Evolutionary conservation across 2,888 invertebrate species (phyloP).

Genomic region (Drosophila merina): DNA sequence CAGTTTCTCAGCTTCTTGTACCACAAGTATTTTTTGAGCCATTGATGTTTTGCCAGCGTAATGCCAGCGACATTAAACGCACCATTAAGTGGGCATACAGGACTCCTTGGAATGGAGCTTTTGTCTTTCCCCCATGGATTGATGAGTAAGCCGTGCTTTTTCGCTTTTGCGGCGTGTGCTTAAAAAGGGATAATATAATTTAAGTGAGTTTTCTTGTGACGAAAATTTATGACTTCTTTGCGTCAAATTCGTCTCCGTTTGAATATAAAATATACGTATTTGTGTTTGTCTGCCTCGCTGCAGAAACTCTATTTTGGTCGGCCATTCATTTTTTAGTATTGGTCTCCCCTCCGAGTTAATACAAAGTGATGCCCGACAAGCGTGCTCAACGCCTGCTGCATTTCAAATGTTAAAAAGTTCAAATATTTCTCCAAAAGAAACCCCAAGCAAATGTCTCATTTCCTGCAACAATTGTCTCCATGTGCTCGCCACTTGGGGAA

Average conservation of each 20-base stretch:
- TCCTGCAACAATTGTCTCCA: constrained; percentile 75
- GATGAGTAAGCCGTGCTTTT: constrained; percentile 19
- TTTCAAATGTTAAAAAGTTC: constrained; percentile 77
- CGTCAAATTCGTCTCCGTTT: constrained; percentile 11
- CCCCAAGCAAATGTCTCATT: constrained; percentile 73
- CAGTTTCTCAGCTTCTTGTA: constrained; percentile 16
- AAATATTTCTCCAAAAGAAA: constrained; percentile 66
- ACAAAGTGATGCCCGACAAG: constrained; percentile 49
- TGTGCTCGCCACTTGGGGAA: constrained; percentile 57
- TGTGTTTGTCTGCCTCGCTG: constrained; percentile 16
- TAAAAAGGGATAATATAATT: constrained; percentile 62
- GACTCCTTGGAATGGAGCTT: constrained; percentile 50
- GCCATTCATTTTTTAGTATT: constrained; percentile 68
- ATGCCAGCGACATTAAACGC: constrained; percentile 63
- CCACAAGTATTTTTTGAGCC: constrained; percentile 64
- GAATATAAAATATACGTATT: constrained; percentile 13
- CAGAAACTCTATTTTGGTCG: constrained; percentile 70
- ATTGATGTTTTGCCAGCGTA: constrained; percentile 65
- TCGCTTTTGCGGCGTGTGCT: constrained; percentile 24
- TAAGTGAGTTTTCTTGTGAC: constrained; percentile 61
- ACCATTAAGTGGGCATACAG: constrained; percentile 57
- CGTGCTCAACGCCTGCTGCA: constrained; percentile 64
- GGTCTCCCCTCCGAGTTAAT: constrained; percentile 24
- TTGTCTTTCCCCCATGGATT: constrained; percentile 61
- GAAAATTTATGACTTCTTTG: constrained; percentile 19